Evolutionary conservation across 1,140 invertebrate species (phyloP).

Genomic region (Heliconius nattereri): DNA sequence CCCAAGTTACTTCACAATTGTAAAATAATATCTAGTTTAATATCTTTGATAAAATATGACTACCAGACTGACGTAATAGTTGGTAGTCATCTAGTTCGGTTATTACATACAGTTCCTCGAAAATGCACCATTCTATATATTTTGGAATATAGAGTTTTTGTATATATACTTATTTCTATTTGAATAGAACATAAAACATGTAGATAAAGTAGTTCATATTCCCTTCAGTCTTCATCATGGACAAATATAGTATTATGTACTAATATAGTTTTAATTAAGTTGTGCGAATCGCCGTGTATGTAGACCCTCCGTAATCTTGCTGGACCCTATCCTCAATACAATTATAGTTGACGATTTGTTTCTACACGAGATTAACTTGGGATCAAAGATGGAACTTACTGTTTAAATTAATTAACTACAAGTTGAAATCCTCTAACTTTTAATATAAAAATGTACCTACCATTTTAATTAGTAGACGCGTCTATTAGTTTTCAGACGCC

Average conservation of each 20-base stretch:
- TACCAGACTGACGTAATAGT: not conserved
- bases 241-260: constrained; percentile 35
- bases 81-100: not conserved
- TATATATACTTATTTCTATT: not conserved
- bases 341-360: constrained; percentile 37
- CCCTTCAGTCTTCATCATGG: constrained; percentile 15
- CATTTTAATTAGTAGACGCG: not conserved
- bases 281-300: constrained; percentile 22
- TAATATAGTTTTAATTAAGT: constrained; percentile 46
- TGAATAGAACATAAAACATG: not conserved
- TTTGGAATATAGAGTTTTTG: not conserved
- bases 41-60: not conserved
- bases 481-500: too few relatives aligned
- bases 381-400: constrained; percentile 33
- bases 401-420: constrained; percentile 16
- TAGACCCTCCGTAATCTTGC: constrained; percentile 20
- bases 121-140: not conserved
- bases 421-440: not conserved
- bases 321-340: constrained; percentile 28
- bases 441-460: not conserved
- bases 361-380: constrained; percentile 26
- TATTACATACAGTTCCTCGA: not conserved
- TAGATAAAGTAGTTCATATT: not conserved
- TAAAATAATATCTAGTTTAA: not conserved
- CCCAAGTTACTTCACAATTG: not conserved